Evolutionary conservation across 2,888 invertebrate genomes (phyloP).

Genomic region (Pristionchus maxplancki): DNA sequence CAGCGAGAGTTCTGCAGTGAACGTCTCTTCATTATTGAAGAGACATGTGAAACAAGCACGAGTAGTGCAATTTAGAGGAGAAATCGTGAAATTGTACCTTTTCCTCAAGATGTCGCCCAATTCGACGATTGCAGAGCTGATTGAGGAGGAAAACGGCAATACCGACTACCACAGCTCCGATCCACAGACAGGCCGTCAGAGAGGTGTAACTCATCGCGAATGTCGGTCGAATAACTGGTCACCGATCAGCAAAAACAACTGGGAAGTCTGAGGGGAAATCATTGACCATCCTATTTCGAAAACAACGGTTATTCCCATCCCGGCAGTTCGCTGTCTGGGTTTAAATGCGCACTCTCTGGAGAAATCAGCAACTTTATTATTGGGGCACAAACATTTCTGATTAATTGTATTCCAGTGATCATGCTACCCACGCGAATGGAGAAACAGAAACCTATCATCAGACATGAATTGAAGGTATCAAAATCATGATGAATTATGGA

Average conservation of each 20-base stretch:
- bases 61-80: not conserved
- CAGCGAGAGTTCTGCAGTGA: conserved; percentile 16
- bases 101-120: not conserved
- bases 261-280: not conserved
- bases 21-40: too few species aligned
- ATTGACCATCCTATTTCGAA: not conserved
- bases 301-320: too few species aligned
- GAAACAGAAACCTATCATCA: too few species aligned
- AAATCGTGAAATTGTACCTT: not conserved
- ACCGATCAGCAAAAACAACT: not conserved
- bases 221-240: not conserved
- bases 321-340: too few species aligned
- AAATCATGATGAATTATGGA: too few species aligned
- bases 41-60: not conserved
- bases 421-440: too few species aligned
- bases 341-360: too few species aligned
- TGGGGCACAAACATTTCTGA: too few species aligned
- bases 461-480: too few species aligned
- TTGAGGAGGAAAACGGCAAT: not conserved
- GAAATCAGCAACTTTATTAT: too few species aligned
- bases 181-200: not conserved
- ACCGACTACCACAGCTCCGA: not conserved
- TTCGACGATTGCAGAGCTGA: not conserved
- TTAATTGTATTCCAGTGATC: too few species aligned
- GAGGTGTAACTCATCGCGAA: not conserved